phyloP scores from a whole-genome alignment of 2,113 vertebrate genomes.

The Colinus virginianus region DNA sequence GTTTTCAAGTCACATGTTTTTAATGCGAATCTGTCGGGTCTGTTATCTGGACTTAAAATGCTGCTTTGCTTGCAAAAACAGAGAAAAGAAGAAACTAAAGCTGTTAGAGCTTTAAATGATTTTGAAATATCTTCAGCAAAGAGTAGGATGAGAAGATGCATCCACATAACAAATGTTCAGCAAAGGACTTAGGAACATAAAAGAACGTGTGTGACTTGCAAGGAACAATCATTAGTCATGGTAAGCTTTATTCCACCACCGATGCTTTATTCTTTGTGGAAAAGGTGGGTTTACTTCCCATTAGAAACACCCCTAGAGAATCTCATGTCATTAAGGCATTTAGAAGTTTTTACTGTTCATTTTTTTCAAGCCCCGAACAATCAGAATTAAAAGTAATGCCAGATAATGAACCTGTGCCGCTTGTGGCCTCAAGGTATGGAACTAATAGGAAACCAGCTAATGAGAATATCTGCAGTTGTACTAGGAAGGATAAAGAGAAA shows the following conservation, averaged over 20 bases:
- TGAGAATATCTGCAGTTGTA: conserved; percentile 14
- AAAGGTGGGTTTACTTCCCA: background rate
- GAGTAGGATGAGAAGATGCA: background rate
- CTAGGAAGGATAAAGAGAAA: background rate
- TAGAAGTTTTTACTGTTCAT: conserved; percentile 21
- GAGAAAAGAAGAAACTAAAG: conserved; percentile 24
- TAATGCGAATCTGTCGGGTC: conserved; percentile 52
- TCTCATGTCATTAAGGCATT: conserved; percentile 7
- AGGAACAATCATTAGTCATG: background rate
- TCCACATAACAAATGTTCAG: background rate
- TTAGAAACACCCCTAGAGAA: background rate
- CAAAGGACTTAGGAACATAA: background rate
- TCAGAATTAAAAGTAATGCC: conserved; percentile 36
- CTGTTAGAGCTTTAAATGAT: conserved; percentile 21
- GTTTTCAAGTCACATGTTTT: conserved; percentile 41
- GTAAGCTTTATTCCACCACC: background rate
- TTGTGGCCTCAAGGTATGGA: conserved; percentile 42
- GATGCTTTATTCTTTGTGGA: background rate
- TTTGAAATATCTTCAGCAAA: conserved; percentile 12
- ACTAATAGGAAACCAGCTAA: conserved; percentile 43
- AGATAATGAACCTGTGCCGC: conserved; percentile 39
- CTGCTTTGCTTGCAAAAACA: conserved; percentile 38
- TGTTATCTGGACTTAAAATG: conserved; percentile 50
- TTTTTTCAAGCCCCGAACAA: conserved; percentile 20
- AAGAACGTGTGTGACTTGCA: background rate